A percentile compares a stretch with the other conserved stretches of the same genome.
These are phyloP conservation scores for Cheilinus undulatus DNA, from an alignment of 2,113 vertebrate species.

Conservation along the genomic window DNA sequence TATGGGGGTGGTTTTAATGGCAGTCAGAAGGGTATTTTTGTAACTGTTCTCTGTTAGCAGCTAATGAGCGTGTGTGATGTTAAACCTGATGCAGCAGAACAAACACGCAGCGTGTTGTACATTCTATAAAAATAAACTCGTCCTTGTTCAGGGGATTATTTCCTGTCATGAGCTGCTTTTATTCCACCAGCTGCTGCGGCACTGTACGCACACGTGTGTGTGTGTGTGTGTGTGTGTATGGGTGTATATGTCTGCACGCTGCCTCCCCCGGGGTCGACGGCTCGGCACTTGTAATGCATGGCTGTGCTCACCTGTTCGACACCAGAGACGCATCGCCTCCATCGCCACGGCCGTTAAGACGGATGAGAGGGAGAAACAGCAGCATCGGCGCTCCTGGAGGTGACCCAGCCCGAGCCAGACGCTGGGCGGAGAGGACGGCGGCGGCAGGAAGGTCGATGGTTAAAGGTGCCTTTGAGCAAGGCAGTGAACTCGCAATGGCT, in stretches of 20 bases:
- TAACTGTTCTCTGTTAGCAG: not conserved
- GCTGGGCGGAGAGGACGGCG: not conserved
- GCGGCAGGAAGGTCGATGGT: slow-evolving; percentile 21
- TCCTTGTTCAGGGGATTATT: slow-evolving; percentile 76
- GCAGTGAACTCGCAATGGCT: slow-evolving; percentile 15
- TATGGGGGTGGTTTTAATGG: not conserved
- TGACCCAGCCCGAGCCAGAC: slow-evolving; percentile 70
- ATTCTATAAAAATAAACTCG: slow-evolving; percentile 69
- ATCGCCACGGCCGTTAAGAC: slow-evolving; percentile 67
- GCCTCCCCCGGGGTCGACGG: slow-evolving; percentile 54
- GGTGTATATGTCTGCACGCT: slow-evolving; percentile 11
- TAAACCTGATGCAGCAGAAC: slow-evolving; percentile 64
- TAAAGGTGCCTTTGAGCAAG: slow-evolving; percentile 74
- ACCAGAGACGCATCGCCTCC: slow-evolving; percentile 70
- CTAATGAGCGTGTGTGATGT: slow-evolving; percentile 41
- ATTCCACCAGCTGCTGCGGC: slow-evolving; percentile 67
- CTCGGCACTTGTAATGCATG: slow-evolving; percentile 74
- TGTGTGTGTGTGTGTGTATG: slow-evolving; percentile 20
- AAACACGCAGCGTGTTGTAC: slow-evolving; percentile 51
- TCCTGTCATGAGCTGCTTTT: slow-evolving; percentile 62
- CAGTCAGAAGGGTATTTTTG: not conserved
- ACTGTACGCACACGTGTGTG: not conserved
- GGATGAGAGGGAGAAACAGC: slow-evolving; percentile 74
- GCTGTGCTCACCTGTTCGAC: slow-evolving; percentile 75
- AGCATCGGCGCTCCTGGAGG: slow-evolving; percentile 77